A percentile compares a stretch with the other conserved stretches of the same genome.
Evolutionary conservation across 2,797 vertebrate species (phyloP).

Genomic region (Anableps anableps): DNA sequence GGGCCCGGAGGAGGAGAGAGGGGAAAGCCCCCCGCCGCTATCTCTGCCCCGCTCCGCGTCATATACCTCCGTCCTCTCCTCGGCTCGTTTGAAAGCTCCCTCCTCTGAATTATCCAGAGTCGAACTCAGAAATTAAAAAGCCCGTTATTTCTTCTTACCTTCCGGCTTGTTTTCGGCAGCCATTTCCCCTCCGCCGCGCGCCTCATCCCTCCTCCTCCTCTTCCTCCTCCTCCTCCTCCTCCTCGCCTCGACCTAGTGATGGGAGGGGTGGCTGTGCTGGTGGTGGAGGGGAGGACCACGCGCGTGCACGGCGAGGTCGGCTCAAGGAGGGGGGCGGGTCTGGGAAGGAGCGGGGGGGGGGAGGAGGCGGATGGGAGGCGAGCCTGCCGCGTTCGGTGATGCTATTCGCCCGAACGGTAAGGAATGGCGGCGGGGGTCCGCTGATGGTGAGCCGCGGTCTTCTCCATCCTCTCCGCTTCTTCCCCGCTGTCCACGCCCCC

Average conservation of each 20-base stretch:
- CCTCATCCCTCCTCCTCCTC: slow-evolving; percentile 88
- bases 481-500: slow-evolving; percentile 45
- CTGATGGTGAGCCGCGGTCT: slow-evolving; percentile 65
- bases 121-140: slow-evolving; percentile 26
- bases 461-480: slow-evolving; percentile 43
- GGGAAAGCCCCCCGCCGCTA: slow-evolving; percentile 63
- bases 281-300: slow-evolving; percentile 74
- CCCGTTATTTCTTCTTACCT: slow-evolving; percentile 87
- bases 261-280: slow-evolving; percentile 45
- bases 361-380: slow-evolving; percentile 50
- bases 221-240: slow-evolving; percentile 83
- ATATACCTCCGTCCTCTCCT: slow-evolving; percentile 41
- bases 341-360: slow-evolving; percentile 51
- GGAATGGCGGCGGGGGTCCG: slow-evolving; percentile 73
- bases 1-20: slow-evolving; percentile 48
- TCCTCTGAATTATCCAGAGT: neutral
- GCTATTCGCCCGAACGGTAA: slow-evolving; percentile 68
- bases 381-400: slow-evolving; percentile 73
- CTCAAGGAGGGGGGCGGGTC: slow-evolving; percentile 83
- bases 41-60: slow-evolving; percentile 42
- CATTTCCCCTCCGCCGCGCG: slow-evolving; percentile 97
- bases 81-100: slow-evolving; percentile 49
- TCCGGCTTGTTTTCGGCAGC: slow-evolving; percentile 98
- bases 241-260: slow-evolving; percentile 89
- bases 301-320: slow-evolving; percentile 89